phyloP scores from a whole-genome alignment of 2,113 vertebrate genomes.

The Hoplias malabaricus region DNA sequence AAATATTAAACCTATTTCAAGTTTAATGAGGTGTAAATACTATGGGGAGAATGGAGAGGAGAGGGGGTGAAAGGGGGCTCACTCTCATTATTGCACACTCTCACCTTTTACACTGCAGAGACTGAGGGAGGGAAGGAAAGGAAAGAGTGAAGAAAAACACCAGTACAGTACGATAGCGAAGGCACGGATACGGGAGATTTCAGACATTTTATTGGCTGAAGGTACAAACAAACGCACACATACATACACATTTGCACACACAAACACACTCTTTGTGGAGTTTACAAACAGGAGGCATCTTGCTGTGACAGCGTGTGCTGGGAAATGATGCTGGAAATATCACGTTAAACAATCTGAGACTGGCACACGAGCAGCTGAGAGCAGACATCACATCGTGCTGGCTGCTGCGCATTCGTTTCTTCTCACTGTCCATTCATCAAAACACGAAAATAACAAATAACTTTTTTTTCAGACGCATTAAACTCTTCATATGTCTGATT shows the following conservation, averaged over 20 bases:
- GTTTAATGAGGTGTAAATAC: conserved; percentile 84
- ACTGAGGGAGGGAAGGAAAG: conserved; percentile 58
- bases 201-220: not conserved
- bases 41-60: conserved; percentile 75
- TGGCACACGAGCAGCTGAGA: conserved; percentile 3
- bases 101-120: conserved; percentile 77
- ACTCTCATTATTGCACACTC: conserved; percentile 78
- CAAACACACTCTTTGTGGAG: not conserved
- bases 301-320: conserved; percentile 18
- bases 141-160: conserved; percentile 30
- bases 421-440: not conserved
- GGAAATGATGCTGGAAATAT: conserved; percentile 2
- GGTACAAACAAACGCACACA: not conserved
- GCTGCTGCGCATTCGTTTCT: not conserved
- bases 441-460: not conserved
- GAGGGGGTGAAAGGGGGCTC: conserved; percentile 73
- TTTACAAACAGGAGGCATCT: conserved; percentile 18
- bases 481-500: no score
- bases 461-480: no score
- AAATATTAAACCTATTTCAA: conserved; percentile 83
- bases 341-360: conserved; percentile 11
- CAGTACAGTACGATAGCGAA: not conserved
- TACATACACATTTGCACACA: not conserved
- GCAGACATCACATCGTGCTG: not conserved
- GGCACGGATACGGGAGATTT: not conserved